phyloP scores from a whole-genome alignment of 2,888 invertebrate genomes.

The Tetragonisca angustula region DNA sequence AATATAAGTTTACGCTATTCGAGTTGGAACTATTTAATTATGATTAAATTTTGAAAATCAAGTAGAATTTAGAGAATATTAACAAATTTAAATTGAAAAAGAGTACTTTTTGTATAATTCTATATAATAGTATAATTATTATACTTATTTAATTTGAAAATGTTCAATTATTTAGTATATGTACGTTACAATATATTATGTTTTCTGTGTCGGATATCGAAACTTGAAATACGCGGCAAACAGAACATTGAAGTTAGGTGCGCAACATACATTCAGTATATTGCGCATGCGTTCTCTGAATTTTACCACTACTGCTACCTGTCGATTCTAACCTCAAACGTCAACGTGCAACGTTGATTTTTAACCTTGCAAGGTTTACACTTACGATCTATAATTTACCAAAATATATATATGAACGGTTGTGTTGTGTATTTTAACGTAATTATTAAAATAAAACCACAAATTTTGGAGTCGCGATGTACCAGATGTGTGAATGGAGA shows the following conservation, averaged over 20 bases:
- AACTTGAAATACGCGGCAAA: conserved; percentile 48
- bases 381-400: conserved; percentile 34
- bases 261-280: conserved; percentile 40
- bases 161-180: not conserved
- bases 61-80: not conserved
- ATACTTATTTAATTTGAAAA: not conserved
- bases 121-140: not conserved
- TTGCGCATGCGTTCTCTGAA: conserved; percentile 67
- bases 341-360: conserved; percentile 73
- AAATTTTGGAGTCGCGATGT: conserved; percentile 27
- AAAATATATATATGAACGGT: conserved; percentile 5
- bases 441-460: conserved; percentile 17
- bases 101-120: too few species aligned
- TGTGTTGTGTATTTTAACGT: conserved; percentile 21
- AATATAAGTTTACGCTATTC: not conserved
- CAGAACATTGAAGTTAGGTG: conserved; percentile 36
- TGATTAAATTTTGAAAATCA: not conserved
- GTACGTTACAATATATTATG: not conserved
- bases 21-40: not conserved
- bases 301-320: conserved; percentile 75
- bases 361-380: conserved; percentile 57
- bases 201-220: not conserved
- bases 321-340: conserved; percentile 81
- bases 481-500: conserved; percentile 44
- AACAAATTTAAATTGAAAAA: not conserved